Conservation (phyloP, 1,140 invertebrate species). For the Heterodera carotae region DNA sequence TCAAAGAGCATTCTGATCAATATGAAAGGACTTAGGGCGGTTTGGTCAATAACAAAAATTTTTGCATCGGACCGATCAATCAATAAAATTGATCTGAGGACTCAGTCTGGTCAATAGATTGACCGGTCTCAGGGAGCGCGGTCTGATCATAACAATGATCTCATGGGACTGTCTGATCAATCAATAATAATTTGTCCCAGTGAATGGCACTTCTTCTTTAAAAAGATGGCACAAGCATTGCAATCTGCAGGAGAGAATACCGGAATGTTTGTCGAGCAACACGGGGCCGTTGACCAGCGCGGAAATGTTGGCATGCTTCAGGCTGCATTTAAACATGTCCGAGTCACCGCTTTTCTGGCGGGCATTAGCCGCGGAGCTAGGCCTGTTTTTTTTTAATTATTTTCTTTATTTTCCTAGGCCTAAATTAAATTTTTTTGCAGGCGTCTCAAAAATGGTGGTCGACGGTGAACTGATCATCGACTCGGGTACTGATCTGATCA, state of each 20-base stretch:
- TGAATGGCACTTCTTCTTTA: not conserved
- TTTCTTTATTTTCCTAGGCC: not conserved
- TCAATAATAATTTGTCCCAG: too few species aligned
- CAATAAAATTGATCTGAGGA: too few species aligned
- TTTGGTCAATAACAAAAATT: too few species aligned
- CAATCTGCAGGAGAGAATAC: constrained; percentile 58
- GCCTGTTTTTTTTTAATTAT: not conserved
- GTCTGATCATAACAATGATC: too few species aligned
- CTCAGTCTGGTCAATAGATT: too few species aligned
- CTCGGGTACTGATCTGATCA: constrained; percentile 49
- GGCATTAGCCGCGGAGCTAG: constrained; percentile 58
- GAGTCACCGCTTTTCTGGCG: constrained; percentile 57
- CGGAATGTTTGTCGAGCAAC: constrained; percentile 53
- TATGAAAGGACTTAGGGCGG: too few species aligned
- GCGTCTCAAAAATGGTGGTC: constrained; percentile 52
- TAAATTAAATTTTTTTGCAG: not conserved
- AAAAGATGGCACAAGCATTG: constrained; percentile 44
- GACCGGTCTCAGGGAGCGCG: too few species aligned
- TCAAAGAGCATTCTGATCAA: too few species aligned
- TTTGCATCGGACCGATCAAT: too few species aligned
- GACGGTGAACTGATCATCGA: constrained; percentile 57
- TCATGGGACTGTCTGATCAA: too few species aligned
- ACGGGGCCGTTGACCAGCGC: constrained; percentile 46
- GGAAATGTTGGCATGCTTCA: constrained; percentile 57
- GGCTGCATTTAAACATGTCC: constrained; percentile 61